Conservation (phyloP, 2,888 invertebrate species). For the Allolobophora icterica region DNA sequence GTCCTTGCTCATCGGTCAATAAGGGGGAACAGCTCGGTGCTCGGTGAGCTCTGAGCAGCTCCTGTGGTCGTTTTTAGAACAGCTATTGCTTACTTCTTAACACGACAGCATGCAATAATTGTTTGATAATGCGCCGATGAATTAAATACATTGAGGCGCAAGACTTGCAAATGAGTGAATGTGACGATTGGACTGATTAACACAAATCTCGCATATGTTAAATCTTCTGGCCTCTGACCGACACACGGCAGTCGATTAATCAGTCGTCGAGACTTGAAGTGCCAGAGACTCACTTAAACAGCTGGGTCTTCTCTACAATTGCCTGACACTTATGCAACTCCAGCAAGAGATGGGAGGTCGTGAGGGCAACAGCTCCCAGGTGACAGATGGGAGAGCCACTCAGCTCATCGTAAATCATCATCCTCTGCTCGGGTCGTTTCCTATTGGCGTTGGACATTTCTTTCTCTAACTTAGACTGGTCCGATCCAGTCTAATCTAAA, state of each 20-base stretch:
- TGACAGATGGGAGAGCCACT: background rate
- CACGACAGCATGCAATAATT: background rate
- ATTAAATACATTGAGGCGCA: background rate
- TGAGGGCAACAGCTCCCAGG: background rate
- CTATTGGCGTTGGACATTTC: background rate
- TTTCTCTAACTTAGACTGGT: background rate
- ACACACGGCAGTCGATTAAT: background rate
- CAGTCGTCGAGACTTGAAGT: background rate
- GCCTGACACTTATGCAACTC: background rate
- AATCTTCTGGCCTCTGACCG: background rate
- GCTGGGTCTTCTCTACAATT: background rate
- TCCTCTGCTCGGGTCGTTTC: background rate
- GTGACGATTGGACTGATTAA: background rate
- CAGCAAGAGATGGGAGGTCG: background rate
- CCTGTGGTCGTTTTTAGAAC: background rate
- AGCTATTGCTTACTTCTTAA: background rate
- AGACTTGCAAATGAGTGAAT: background rate
- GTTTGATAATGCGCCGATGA: background rate
- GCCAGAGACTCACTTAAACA: background rate
- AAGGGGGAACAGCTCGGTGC: conserved; percentile 17
- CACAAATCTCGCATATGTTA: background rate
- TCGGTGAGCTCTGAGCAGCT: background rate
- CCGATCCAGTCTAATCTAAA: background rate
- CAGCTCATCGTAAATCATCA: background rate
- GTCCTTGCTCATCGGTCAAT: background rate